Percentiles rank a stretch among this genome's conserved stretches.
phyloP scores from a whole-genome alignment of 2,113 vertebrate genomes.

The Oenanthe oenanthe region DNA sequence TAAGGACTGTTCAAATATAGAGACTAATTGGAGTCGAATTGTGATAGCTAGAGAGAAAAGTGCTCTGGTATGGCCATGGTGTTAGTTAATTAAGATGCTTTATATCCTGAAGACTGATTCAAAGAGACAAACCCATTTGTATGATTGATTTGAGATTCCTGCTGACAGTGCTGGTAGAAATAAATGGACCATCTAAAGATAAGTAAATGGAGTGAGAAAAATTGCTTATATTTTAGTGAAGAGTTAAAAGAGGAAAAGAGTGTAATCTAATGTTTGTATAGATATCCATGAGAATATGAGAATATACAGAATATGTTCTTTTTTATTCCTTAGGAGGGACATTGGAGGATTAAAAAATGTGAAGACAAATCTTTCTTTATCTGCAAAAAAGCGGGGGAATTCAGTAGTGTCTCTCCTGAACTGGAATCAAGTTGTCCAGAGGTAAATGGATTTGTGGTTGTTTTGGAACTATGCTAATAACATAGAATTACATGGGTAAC shows the following conservation, averaged over 20 bases:
- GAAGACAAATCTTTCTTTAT: conserved; percentile 78
- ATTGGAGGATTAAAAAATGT: conserved; percentile 85
- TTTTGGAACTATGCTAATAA: not conserved
- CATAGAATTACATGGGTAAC: not conserved
- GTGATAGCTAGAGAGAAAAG: not conserved
- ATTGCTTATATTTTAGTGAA: not conserved
- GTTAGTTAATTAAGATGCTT: not conserved
- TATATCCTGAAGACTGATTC: not conserved
- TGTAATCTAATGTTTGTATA: not conserved
- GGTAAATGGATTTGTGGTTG: conserved; percentile 67
- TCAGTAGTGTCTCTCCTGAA: conserved; percentile 28
- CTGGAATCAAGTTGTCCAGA: conserved; percentile 78
- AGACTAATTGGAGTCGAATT: not conserved
- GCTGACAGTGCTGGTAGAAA: not conserved
- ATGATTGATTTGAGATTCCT: not conserved
- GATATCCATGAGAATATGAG: not conserved
- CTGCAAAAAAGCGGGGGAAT: conserved; percentile 80
- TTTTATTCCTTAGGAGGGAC: conserved; percentile 76
- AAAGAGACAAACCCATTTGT: not conserved
- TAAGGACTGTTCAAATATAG: not conserved
- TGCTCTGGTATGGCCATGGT: not conserved
- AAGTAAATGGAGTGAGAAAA: not conserved
- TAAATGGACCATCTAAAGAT: not conserved
- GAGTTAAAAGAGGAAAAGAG: not conserved
- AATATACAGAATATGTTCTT: not conserved